Evolutionary conservation across 2,797 vertebrate genomes (phyloP).

Genomic region (Thaleichthys pacificus): DNA sequence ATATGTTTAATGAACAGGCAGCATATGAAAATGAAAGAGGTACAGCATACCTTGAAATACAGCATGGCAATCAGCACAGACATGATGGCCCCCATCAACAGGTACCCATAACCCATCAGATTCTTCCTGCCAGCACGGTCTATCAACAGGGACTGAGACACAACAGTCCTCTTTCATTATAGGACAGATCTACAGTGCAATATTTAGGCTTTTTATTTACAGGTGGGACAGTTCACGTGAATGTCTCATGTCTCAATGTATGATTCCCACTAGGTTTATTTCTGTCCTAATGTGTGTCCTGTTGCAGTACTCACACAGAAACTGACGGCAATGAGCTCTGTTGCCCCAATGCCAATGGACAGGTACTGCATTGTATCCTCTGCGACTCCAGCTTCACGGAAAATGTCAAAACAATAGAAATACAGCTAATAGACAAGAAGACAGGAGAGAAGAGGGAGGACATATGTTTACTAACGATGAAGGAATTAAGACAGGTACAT

Average conservation of each 20-base stretch:
- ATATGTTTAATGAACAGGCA: background rate
- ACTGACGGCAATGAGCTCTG: conserved; percentile 67
- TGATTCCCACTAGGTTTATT: background rate
- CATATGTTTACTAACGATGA: background rate
- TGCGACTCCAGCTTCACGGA: conserved; percentile 73
- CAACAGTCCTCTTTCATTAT: background rate
- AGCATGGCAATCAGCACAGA: conserved; percentile 68
- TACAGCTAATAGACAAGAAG: conserved; percentile 67
- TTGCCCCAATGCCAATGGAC: conserved; percentile 72
- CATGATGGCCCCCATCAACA: conserved; percentile 72
- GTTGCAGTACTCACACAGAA: conserved; percentile 72
- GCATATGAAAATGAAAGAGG: background rate
- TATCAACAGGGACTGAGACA: conserved; percentile 74
- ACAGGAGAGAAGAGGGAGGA: background rate
- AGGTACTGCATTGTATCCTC: conserved; percentile 71
- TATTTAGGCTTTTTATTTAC: background rate
- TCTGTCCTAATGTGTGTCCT: background rate
- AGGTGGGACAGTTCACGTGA: no score
- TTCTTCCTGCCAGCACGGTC: conserved; percentile 75
- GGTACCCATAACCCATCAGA: conserved; percentile 74
- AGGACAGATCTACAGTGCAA: background rate
- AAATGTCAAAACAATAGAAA: conserved; percentile 78
- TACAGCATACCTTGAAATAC: conserved; percentile 71
- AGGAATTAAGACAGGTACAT: background rate
- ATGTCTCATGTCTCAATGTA: background rate